These are phyloP conservation scores for Planococcus citri DNA, from an alignment of 1,140 invertebrate genomes.

Conservation along the genomic window DNA sequence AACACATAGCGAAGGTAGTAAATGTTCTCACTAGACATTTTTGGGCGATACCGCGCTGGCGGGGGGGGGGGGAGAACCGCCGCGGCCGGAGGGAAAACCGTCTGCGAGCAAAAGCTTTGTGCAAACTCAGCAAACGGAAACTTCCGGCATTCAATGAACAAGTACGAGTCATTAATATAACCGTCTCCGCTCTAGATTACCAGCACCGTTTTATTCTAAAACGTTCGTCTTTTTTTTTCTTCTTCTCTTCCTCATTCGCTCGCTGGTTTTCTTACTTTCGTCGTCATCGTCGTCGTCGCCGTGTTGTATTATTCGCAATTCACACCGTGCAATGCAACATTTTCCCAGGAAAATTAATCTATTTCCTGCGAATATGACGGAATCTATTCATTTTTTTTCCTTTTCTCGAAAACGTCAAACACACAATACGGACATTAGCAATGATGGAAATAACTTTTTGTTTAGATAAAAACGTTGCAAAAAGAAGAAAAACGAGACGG, in stretches of 20 bases:
- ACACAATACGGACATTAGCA: conserved; percentile 17
- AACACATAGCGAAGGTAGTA: neutral
- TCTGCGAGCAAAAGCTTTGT: neutral
- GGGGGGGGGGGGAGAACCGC: neutral
- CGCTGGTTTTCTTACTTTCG: neutral
- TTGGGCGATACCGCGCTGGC: neutral
- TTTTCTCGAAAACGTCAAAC: neutral
- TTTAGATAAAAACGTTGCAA: neutral
- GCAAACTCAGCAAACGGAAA: neutral
- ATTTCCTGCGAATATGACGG: conserved; percentile 4
- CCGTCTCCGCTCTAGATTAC: conserved; percentile 4
- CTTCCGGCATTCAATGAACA: conserved; percentile 15
- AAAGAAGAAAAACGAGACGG: neutral
- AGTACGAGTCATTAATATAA: conserved; percentile 16
- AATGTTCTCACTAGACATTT: neutral
- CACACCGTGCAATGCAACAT: no score
- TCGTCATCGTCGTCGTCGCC: neutral
- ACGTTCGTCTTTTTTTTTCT: no score
- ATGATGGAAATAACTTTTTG: conserved; percentile 15
- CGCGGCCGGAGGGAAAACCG: neutral
- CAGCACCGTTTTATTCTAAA: neutral
- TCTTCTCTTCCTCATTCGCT: no score
- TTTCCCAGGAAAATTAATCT: conserved; percentile 12
- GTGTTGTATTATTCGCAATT: no score
- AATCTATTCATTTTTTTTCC: neutral